Evolutionary conservation across 1,140 invertebrate species (phyloP).

Genomic region (Brachionus manjavacas): DNA sequence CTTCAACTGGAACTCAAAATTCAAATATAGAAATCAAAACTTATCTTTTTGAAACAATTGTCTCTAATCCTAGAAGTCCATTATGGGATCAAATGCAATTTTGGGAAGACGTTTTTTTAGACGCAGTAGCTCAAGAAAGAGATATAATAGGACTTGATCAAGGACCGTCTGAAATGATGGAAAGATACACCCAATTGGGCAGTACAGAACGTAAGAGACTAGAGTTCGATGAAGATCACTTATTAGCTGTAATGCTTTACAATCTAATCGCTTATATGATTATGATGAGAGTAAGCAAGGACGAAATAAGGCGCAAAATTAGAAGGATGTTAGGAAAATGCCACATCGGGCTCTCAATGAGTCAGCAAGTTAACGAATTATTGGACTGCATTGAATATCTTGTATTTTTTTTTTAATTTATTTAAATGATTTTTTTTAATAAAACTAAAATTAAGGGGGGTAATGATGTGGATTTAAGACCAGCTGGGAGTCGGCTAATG

Average conservation of each 20-base stretch:
- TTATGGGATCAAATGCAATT: slow-evolving; percentile 99
- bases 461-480: slow-evolving; percentile 92
- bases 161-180: slow-evolving; percentile 52
- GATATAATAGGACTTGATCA: slow-evolving; percentile 99
- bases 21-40: slow-evolving; percentile 48
- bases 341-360: slow-evolving; percentile 93
- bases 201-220: slow-evolving; percentile 88
- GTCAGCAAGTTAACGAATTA: slow-evolving; percentile 91
- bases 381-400: slow-evolving; percentile 77
- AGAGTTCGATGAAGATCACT: slow-evolving; percentile 93
- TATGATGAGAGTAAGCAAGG: slow-evolving; percentile 81
- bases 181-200: slow-evolving; percentile 76
- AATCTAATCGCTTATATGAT: slow-evolving; percentile 93
- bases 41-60: slow-evolving; percentile 80
- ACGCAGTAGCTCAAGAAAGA: slow-evolving; percentile 95
- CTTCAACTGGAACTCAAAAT: background rate
- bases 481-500: slow-evolving; percentile 73
- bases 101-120: slow-evolving; percentile 97
- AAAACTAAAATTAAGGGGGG: slow-evolving; percentile 59
- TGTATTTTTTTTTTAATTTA: slow-evolving; percentile 45
- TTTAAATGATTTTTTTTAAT: background rate
- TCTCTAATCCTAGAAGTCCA: slow-evolving; percentile 63
- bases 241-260: slow-evolving; percentile 89
- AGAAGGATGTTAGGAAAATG: slow-evolving; percentile 88
- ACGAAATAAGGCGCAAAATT: slow-evolving; percentile 83